Percentiles rank a stretch among this genome's conserved stretches.
Conservation (phyloP, 2,113 vertebrate genomes). For the Tragelaphus buxtoni region DNA sequence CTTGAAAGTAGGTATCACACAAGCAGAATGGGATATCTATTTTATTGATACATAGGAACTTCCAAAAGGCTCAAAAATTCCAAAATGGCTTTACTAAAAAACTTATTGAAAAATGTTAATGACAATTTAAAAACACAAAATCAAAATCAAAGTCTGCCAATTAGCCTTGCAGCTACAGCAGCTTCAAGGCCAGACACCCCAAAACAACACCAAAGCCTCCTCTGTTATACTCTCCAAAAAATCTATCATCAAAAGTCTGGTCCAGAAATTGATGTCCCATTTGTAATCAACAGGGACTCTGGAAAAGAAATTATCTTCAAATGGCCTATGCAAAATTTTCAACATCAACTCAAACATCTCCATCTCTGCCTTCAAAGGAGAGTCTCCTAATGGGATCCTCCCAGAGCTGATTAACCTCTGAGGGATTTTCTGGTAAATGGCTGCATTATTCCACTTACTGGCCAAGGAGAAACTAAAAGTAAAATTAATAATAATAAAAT, state of each 20-base stretch:
- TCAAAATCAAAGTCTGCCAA: background rate
- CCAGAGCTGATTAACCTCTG: background rate
- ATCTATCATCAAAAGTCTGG: background rate
- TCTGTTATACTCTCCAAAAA: background rate
- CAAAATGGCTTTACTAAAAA: background rate
- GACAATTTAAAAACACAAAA: background rate
- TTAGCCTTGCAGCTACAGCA: background rate
- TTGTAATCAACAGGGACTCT: background rate
- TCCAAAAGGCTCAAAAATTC: background rate
- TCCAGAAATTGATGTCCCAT: background rate
- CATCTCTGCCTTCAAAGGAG: background rate
- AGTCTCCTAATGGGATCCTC: too few relatives aligned
- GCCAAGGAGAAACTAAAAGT: background rate
- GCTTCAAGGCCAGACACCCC: background rate
- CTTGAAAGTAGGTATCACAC: background rate
- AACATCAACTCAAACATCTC: background rate
- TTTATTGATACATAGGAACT: background rate
- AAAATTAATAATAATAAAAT: background rate
- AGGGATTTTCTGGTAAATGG: background rate
- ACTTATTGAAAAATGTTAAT: background rate
- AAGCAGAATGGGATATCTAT: background rate
- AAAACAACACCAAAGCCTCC: background rate
- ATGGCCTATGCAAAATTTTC: background rate
- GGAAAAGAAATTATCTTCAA: background rate
- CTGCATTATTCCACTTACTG: background rate